Evolutionary conservation across 1,140 invertebrate species (phyloP), one percentile per base, ranked within the genome.

Genomic region (Nasonia longicornis): DNA sequence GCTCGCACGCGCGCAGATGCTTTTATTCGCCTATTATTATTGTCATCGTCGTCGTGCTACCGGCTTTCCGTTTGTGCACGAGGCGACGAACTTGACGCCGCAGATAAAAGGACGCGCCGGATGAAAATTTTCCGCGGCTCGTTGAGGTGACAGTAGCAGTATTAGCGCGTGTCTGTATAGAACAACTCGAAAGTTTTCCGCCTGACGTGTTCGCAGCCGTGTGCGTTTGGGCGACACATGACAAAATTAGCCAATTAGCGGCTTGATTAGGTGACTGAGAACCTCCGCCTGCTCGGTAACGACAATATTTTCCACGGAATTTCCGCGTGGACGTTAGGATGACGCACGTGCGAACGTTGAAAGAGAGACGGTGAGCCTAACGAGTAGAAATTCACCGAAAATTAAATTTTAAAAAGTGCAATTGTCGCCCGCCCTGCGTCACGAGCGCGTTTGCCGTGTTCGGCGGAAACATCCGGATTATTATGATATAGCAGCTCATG

Each of bases 41-140:
- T 58, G 52, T 58, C 52, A 58, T 52, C 8, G 11, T 2, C 26
- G 26, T 26, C 26, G 26, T 26, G 26, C 12, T 52, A 14, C 45
- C 12, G 45, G 11, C 45, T 48, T 48, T 29, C 10, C 11, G 12
- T 48, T 26, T 12, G 20, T 26, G 31, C 38, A 31, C 29, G 11
- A 14, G n/a, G 16, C 6, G 7, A 42, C 20, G 4, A 66, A 0
- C 2, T 29, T 42, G 16, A 76, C 12, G 4, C 11, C 31, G 29
- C 63, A 8, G 31, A 48, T 16, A 48, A 48, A 16, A 48, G 45
- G 11, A 48, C 14, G 14, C 11, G n/a, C 8, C 20, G 31, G 48
- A 67, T 77, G 12, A 71, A 58, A 78, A 78, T 31, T 78, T 78
- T 71, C 67, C 67, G 35, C n/a, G 48, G 22, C 48, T 71, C n/a